Base-by-base conservation (phyloP, 2,888 invertebrate species). In the Torymus auratus region DNA sequence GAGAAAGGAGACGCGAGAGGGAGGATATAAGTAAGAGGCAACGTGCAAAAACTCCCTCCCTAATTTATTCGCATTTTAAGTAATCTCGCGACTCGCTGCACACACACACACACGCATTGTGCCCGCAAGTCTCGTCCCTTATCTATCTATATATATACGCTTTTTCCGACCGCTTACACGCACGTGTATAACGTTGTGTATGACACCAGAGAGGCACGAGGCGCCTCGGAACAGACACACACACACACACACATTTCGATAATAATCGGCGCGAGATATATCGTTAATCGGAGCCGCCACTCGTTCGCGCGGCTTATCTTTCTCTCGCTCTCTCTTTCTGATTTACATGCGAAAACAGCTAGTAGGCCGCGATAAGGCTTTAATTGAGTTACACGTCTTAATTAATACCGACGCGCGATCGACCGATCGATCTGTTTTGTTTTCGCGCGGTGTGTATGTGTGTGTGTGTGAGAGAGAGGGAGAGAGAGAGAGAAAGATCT, bases 271-370 rank as follows among this genome's bases (percentile, higher is more conserved):
- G 50, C 11, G 56, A 20, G 56, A 55, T 55, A 61, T 56, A 80
- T 70, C 70, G 64, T 58, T 50, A 56, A 68, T 67, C 80, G 75
- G 60, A 55, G n/a, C 17, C 5, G 72, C 71, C 5, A 68, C 71
- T 80, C 70, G 75, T 70, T 55, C 67, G 41, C 41, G 41, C 7
- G 7, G 41, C 41, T 41, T 52, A 12, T 10, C 23, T 17, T 50
- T 15, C 73, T 20, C n/a, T 20, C 14, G 28, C 23, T 58, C 62
- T 15, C 85, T 85, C 23, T 58, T 56, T 15, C 85, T 85, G 87
- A 88, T 87, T 88, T 87, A 87, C 88, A 88, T 85, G 87, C 85
- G 85, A 86, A 86, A 87, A 87, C 87, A 86, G 85, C 85, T 86
- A 83, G 86, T 85, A 82, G 7, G 41, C 68, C 11, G 71, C 77